These are phyloP conservation scores for Protodeltote pygarga DNA, from an alignment of 2,888 invertebrate genomes.

Conservation along the genomic window DNA sequence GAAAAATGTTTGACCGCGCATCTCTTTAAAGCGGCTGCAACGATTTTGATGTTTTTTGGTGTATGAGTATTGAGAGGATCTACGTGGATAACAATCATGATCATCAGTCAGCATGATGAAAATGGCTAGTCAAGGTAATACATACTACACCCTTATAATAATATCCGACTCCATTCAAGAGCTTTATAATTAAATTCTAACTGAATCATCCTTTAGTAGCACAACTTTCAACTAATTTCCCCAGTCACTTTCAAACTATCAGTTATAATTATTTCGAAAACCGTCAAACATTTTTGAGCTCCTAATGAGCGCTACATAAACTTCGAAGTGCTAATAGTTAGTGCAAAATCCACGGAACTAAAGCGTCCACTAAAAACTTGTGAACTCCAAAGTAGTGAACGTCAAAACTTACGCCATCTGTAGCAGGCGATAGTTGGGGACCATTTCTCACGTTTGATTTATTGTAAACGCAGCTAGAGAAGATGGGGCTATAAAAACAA, in stretches of 20 bases:
- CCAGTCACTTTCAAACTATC: conserved; percentile 17
- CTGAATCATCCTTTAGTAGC: too few relatives aligned
- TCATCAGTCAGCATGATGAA: too few relatives aligned
- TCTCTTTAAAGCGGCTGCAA: too few relatives aligned
- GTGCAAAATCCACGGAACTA: conserved; percentile 18
- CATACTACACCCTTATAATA: too few relatives aligned
- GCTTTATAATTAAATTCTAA: too few relatives aligned
- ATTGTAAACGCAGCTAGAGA: conserved; percentile 58
- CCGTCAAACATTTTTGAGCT: conserved; percentile 41
- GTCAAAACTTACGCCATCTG: conserved; percentile 61
- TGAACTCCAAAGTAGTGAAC: conserved; percentile 40
- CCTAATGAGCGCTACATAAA: conserved; percentile 36
- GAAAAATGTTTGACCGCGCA: too few relatives aligned
- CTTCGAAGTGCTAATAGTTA: conserved; percentile 12
- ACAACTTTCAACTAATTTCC: conserved; percentile 22
- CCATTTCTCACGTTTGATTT: conserved; percentile 70
- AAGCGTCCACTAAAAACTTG: conserved; percentile 38
- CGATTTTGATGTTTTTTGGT: too few relatives aligned
- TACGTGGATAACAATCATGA: too few relatives aligned
- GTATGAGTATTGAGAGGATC: too few relatives aligned
- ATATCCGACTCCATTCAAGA: too few relatives aligned
- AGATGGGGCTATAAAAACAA: conserved; percentile 44
- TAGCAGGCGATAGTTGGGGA: conserved; percentile 56
- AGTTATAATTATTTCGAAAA: conserved; percentile 47
- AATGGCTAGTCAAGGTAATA: too few relatives aligned